Evolutionary conservation across 2,888 invertebrate genomes (phyloP), one percentile per base, ranked within the genome.

Genomic region (Pandemis heparana): DNA sequence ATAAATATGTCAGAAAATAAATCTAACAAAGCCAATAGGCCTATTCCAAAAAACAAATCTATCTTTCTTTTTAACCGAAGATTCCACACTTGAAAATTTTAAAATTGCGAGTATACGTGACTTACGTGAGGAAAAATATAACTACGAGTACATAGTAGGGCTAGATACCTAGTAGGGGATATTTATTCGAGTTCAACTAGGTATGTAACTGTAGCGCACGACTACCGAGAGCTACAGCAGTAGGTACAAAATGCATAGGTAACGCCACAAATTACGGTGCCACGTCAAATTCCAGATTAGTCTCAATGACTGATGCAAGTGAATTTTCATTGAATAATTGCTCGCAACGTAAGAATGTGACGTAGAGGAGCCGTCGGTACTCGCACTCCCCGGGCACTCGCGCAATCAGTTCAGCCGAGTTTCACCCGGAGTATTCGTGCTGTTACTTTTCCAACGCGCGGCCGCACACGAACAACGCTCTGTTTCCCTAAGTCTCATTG

Each of bases 391-490:
- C 56, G 71, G 72, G 76, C 79, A 80, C 70, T 76, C 74, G 80
- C 84, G 89, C 90, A 92, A 92, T 92, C 93, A 91, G 90, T 90
- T 89, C 91, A 87, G 89, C 82, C 88, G 92, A 92, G 92, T 94
- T 94, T 94, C 94, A 92, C 94, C 88, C 87, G 82, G 92, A 92
- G 92, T 93, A 94, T 94, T 92, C 89, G 90, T 87, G 92, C 87
- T 92, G 93, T 92, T 92, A 92, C 92, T 93, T 94, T 93, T 94
- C 90, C 91, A 92, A 93, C 93, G 93, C 92, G 90, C 94, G 87
- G 88, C 83, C 92, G 92, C 92, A 88, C 94, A 94, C 90, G 91
- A 91, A 85, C 87, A 89, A 90, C 92, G 92, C 92, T 93, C 92
- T 94, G 92, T 92, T 93, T 92, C 92, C 93, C 90, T 90, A 87